A percentile compares a stretch with the other conserved stretches of the same genome.
Conservation (phyloP, 2,888 invertebrate species). For the Lingula anatina region DNA sequence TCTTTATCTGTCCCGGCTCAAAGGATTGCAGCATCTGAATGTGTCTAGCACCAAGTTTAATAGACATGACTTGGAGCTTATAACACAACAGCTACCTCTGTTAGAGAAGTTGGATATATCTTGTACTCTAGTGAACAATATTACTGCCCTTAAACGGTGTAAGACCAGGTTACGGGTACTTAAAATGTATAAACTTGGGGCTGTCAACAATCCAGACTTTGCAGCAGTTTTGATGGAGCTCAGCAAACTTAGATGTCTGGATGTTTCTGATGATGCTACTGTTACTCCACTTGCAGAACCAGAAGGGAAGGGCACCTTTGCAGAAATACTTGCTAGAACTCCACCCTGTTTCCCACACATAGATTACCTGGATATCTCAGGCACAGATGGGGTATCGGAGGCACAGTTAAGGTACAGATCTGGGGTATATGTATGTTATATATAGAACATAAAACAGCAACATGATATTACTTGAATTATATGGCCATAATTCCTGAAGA, state of each 20-base stretch:
- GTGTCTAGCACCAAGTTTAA: slow-evolving; percentile 68
- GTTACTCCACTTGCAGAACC: too few species aligned
- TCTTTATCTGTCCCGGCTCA: slow-evolving; percentile 59
- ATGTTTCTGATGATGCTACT: slow-evolving; percentile 58
- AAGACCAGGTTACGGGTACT: slow-evolving; percentile 60
- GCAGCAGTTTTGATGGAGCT: slow-evolving; percentile 57
- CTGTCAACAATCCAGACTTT: slow-evolving; percentile 44
- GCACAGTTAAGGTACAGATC: slow-evolving; percentile 52
- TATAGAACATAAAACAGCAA: too few species aligned
- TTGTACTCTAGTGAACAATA: slow-evolving; percentile 61
- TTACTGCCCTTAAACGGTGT: slow-evolving; percentile 59
- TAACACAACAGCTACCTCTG: slow-evolving; percentile 62
- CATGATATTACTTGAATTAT: too few species aligned
- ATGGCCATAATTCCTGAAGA: too few species aligned
- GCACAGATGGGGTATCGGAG: slow-evolving; percentile 57
- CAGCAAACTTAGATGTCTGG: slow-evolving; percentile 57
- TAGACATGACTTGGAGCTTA: slow-evolving; percentile 62
- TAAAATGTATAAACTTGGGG: slow-evolving; percentile 60
- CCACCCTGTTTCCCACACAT: slow-evolving; percentile 55
- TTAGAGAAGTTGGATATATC: slow-evolving; percentile 66
- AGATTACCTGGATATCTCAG: slow-evolving; percentile 68
- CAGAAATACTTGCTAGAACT: too few species aligned
- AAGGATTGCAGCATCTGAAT: slow-evolving; percentile 59
- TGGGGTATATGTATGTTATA: too few species aligned
- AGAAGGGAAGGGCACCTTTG: too few species aligned